Evolutionary conservation across 2,888 invertebrate species (phyloP).

Genomic region (Seira musarum): DNA sequence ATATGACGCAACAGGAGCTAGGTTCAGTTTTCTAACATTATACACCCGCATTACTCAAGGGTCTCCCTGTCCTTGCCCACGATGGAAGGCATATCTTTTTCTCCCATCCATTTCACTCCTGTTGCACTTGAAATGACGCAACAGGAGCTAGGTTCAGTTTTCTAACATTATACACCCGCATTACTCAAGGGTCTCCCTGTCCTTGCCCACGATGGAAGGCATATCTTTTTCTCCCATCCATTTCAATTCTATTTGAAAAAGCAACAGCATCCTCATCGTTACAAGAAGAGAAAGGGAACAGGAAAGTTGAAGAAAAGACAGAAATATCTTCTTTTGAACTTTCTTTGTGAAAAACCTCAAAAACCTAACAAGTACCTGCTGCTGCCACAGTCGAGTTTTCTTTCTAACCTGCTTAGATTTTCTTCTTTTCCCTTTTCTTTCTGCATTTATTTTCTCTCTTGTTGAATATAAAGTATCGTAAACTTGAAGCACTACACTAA

Average conservation of each 20-base stretch:
- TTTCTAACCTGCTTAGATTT: neutral
- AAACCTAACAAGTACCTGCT: constrained; percentile 52
- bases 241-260: constrained; percentile 35
- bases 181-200: no score
- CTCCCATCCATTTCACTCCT: constrained; percentile 46
- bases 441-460: constrained; percentile 17
- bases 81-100: constrained; percentile 36
- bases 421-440: constrained; percentile 21
- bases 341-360: constrained; percentile 50
- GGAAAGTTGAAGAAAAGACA: constrained; percentile 48
- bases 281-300: constrained; percentile 19
- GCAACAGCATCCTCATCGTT: constrained; percentile 37
- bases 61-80: neutral
- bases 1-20: constrained; percentile 3
- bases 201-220: constrained; percentile 9
- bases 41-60: neutral
- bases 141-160: neutral
- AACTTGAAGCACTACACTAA: no score
- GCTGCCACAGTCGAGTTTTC: no score
- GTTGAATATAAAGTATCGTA: neutral
- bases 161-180: neutral
- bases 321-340: constrained; percentile 56
- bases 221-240: constrained; percentile 41
- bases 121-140: constrained; percentile 29
- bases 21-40: neutral